Evolutionary conservation across 2,888 invertebrate species (phyloP), one percentile per base, ranked within the genome.

Genomic region (Brachyopa scutellaris): DNA sequence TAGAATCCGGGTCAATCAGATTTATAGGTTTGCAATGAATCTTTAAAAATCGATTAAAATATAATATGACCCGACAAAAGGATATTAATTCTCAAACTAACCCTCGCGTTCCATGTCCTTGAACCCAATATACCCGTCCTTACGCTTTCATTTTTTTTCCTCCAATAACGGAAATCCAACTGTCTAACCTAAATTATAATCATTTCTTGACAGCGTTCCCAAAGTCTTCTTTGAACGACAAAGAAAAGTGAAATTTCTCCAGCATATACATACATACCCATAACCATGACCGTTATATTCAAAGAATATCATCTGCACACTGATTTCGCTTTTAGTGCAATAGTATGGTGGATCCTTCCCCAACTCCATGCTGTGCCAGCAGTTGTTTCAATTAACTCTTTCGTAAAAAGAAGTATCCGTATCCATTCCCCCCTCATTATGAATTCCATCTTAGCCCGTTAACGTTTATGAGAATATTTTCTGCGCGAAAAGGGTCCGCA

Each of bases 341-440:
- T 36, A 36, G 36, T 15, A 55, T 21, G 23, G 15, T 2, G 21
- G 26, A 59, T 21, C 6, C 4, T 38, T 7, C 17, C n/a, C n/a
- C 13, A 4, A 9, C 31, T 17, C 17, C 17, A 33, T 9, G 23
- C 23, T 15, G 33, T 33, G 19, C 45, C 62, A 64, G 55, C 53
- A 73, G 73, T 55, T 73, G 62, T 45, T 55, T 64, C 73, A 73
- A 73, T 73, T 73, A 73, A 73, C 62, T 73, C 47, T 62, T 45
- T 38, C 2, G 26, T n/a, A 29, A 49, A 47, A 64, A n/a, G n/a
- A n/a, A n/a, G n/a, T n/a, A n/a, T n/a, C n/a, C n/a, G 55, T 64
- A 73, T 45, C 73, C 45, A 62, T 45, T 73, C 29, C 36, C n/a
- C 38, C 38, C 73, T 73, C 73, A 73, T 73, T 73, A 73, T 36